Evolutionary conservation across 53 echinoderm and acorn worm species (phyloP).

Genomic region (Echinarachnius parma): DNA sequence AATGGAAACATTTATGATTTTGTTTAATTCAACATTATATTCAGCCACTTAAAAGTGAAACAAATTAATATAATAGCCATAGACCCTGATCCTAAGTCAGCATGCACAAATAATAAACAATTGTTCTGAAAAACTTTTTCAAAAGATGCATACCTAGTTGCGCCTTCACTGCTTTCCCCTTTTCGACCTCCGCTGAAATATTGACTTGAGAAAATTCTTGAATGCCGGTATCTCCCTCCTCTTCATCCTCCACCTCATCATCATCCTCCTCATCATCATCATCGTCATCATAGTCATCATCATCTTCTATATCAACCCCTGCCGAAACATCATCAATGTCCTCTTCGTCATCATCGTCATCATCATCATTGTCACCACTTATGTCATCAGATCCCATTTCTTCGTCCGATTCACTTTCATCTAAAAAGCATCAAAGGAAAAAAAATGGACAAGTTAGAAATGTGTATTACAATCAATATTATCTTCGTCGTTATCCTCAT

Average conservation of each 20-base stretch:
- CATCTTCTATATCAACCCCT: conserved; percentile 13
- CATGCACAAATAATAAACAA: too few species aligned
- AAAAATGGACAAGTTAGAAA: neutral
- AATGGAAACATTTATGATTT: too few species aligned
- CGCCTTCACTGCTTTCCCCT: conserved; percentile 72
- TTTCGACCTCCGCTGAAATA: conserved; percentile 63
- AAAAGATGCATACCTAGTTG: conserved; percentile 67
- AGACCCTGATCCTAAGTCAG: too few species aligned
- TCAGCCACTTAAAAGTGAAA: too few species aligned
- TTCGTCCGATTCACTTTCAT: neutral
- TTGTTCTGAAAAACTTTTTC: conserved; percentile 3
- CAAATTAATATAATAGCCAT: too few species aligned
- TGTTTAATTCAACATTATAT: too few species aligned
- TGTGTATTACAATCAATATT: too few species aligned
- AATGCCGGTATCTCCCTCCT: neutral
- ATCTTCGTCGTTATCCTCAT: conserved; percentile 24
- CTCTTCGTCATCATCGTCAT: conserved; percentile 1
- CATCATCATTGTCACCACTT: conserved; percentile 1
- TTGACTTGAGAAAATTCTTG: conserved; percentile 54
- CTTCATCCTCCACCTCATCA: conserved; percentile 39
- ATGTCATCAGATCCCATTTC: neutral
- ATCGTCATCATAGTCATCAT: conserved; percentile 19
- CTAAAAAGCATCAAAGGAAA: neutral
- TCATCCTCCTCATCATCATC: conserved; percentile 30
- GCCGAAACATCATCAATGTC: conserved; percentile 33